Conservation (phyloP, 2,113 vertebrate species). For the Oryzias celebensis region DNA sequence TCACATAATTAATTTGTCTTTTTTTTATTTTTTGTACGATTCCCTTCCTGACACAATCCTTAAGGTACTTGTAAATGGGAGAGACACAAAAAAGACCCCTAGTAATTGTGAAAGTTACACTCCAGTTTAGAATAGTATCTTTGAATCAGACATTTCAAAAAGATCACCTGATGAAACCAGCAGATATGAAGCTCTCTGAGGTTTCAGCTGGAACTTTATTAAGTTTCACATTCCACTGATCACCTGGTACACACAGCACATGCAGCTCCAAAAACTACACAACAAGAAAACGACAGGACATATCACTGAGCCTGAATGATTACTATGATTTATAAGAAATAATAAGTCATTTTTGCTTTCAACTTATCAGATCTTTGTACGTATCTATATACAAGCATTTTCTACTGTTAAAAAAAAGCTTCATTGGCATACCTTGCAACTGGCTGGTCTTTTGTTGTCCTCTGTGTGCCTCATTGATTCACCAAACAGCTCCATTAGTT, state of each 20-base stretch:
- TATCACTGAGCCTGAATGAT: neutral
- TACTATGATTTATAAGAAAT: neutral
- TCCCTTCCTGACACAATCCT: no score
- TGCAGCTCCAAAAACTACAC: slow-evolving; percentile 88
- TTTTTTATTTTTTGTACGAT: no score
- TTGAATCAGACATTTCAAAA: neutral
- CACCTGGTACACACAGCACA: slow-evolving; percentile 87
- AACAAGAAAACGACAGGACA: neutral
- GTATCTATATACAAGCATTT: neutral
- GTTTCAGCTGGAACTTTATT: slow-evolving; percentile 85
- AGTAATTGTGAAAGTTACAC: neutral
- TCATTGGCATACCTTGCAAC: slow-evolving; percentile 46
- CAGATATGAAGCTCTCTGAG: slow-evolving; percentile 84
- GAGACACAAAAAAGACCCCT: neutral
- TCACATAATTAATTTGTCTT: no score
- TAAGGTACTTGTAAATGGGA: no score
- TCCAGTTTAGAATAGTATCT: no score
- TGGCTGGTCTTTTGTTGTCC: slow-evolving; percentile 59
- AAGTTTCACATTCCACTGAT: slow-evolving; percentile 87
- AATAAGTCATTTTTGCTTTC: neutral
- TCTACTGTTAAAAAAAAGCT: neutral
- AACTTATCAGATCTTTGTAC: neutral
- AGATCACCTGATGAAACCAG: slow-evolving; percentile 87
- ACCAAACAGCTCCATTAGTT: slow-evolving; percentile 49
- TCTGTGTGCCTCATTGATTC: slow-evolving; percentile 43